Percentiles rank a stretch among this genome's conserved stretches.
phyloP scores from a whole-genome alignment of 2,888 invertebrate species.

The Eledona agricola region DNA sequence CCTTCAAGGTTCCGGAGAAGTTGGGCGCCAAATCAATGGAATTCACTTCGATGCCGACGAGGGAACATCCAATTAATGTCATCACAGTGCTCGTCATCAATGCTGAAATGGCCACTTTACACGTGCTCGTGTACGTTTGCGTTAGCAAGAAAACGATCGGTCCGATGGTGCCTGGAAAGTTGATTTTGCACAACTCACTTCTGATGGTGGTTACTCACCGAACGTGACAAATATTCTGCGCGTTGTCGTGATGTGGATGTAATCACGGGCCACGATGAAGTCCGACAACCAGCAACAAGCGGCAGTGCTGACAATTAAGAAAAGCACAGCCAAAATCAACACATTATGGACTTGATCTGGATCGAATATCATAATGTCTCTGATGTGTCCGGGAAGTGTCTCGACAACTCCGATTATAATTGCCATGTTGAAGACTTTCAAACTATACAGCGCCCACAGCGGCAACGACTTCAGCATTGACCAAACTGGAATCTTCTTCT shows the following conservation, averaged over 20 bases:
- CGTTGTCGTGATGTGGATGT: not conserved
- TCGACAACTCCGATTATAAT: too few species aligned
- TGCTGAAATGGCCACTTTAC: not conserved
- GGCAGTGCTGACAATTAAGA: not conserved
- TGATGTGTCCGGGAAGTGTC: too few species aligned
- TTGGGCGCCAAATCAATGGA: constrained; percentile 64
- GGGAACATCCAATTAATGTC: not conserved
- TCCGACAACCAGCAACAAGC: not conserved
- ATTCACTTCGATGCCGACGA: not conserved
- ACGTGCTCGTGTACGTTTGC: not conserved
- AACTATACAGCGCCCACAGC: too few species aligned
- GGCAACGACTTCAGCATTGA: too few species aligned
- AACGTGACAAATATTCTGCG: constrained; percentile 1
- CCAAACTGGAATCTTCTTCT: too few species aligned
- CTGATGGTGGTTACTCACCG: not conserved
- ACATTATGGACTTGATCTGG: not conserved
- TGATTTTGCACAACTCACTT: not conserved
- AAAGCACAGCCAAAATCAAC: not conserved
- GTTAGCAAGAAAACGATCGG: not conserved
- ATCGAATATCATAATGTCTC: not conserved
- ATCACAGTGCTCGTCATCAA: not conserved
- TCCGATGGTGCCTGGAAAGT: not conserved
- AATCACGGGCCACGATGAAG: not conserved
- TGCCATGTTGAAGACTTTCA: too few species aligned
- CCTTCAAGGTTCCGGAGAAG: constrained; percentile 69